A percentile compares a stretch with the other conserved stretches of the same genome.
Conservation (phyloP, 2,113 vertebrate genomes). For the Bettongia penicillata region DNA sequence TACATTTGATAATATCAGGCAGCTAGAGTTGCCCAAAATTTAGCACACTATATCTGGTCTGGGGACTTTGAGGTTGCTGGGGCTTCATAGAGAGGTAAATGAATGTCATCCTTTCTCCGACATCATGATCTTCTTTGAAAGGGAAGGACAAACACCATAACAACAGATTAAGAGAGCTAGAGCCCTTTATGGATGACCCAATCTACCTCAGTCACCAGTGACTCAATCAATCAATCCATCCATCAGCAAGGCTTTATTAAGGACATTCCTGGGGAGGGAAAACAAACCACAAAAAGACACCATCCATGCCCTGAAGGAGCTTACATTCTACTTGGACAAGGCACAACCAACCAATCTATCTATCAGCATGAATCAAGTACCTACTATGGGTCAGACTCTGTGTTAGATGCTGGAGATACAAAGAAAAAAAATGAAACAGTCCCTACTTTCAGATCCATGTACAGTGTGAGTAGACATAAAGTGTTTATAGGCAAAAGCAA, state of each 20-base stretch:
- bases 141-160: no score
- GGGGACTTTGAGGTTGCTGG: not conserved
- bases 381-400: not conserved
- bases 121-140: no score
- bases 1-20: not conserved
- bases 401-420: no score
- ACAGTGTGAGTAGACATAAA: not conserved
- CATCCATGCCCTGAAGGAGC: not conserved
- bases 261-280: not conserved
- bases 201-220: no score
- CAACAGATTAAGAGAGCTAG: not conserved
- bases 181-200: not conserved
- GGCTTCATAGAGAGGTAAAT: not conserved
- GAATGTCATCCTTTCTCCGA: no score
- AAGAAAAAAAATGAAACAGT: not conserved
- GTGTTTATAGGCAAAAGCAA: not conserved
- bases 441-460: not conserved
- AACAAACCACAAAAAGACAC: not conserved
- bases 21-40: not conserved
- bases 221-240: not conserved
- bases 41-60: not conserved
- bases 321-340: not conserved
- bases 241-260: not conserved
- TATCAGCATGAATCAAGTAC: not conserved
- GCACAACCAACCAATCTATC: not conserved